Evolutionary conservation across 2,113 vertebrate species (phyloP).

Genomic region (Acrocephalus arundinaceus): DNA sequence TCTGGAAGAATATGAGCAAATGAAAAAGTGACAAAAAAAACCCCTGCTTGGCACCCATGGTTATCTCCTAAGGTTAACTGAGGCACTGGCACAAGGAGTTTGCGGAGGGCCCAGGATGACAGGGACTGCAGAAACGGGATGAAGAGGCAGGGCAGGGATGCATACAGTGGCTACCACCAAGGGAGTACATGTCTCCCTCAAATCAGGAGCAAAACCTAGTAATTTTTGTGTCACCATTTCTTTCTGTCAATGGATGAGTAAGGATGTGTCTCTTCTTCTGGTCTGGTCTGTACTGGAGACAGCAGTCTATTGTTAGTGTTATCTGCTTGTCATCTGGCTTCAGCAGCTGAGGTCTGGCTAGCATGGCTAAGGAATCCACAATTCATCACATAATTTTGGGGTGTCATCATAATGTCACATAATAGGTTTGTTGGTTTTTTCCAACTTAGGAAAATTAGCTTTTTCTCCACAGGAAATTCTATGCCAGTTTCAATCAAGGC

Average conservation of each 20-base stretch:
- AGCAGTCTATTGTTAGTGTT: background rate
- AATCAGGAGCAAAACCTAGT: background rate
- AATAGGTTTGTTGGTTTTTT: background rate
- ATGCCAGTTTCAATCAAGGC: background rate
- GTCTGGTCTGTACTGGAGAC: background rate
- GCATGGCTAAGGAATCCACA: background rate
- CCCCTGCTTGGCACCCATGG: background rate
- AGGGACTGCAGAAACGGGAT: background rate
- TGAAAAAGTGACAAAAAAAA: background rate
- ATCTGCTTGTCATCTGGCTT: fast-evolving
- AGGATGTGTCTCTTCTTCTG: background rate
- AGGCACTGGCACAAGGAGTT: background rate
- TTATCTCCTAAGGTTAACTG: background rate
- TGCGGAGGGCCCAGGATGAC: fast-evolving
- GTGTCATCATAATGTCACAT: background rate
- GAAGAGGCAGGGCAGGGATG: background rate
- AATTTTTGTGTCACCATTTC: background rate
- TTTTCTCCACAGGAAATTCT: background rate
- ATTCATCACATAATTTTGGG: background rate
- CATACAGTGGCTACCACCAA: background rate
- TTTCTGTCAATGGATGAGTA: background rate
- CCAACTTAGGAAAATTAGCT: background rate
- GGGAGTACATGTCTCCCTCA: fast-evolving
- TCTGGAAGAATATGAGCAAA: background rate
- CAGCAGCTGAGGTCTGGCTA: fast-evolving